phyloP scores from a whole-genome alignment of 2,113 vertebrate genomes.

The Elaphurus davidianus region DNA sequence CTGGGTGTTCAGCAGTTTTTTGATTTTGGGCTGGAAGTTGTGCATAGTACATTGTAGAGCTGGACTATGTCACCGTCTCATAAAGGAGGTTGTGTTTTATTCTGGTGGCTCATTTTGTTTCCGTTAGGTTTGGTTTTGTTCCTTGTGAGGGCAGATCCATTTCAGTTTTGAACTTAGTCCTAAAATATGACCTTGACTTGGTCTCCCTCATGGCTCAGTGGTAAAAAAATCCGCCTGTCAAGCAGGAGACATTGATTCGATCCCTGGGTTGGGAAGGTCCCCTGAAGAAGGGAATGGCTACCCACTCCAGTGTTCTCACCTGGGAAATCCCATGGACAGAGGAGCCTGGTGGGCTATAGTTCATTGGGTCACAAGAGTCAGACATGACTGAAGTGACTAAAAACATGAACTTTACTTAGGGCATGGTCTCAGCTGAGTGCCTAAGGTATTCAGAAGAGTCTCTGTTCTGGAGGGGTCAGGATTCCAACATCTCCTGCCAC shows the following conservation, averaged over 20 bases:
- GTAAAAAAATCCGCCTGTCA: not conserved
- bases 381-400: not conserved
- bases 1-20: not conserved
- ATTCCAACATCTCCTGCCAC: not conserved
- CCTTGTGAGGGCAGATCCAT: not conserved
- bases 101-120: not conserved
- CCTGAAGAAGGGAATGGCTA: not conserved
- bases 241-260: not conserved
- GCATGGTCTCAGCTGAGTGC: not conserved
- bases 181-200: not conserved
- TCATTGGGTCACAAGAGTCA: not conserved
- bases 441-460: not conserved
- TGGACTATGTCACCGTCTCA: not conserved
- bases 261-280: not conserved
- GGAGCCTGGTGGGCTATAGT: not conserved
- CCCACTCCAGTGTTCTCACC: not conserved
- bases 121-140: not conserved
- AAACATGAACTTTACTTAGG: not conserved
- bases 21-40: not conserved
- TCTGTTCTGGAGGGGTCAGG: too few relatives aligned
- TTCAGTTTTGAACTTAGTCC: not conserved
- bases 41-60: not conserved
- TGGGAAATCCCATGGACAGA: not conserved
- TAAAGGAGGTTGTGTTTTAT: not conserved
- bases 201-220: not conserved